phyloP scores from a whole-genome alignment of 2,113 vertebrate genomes.

The Myiagra hebetior region DNA sequence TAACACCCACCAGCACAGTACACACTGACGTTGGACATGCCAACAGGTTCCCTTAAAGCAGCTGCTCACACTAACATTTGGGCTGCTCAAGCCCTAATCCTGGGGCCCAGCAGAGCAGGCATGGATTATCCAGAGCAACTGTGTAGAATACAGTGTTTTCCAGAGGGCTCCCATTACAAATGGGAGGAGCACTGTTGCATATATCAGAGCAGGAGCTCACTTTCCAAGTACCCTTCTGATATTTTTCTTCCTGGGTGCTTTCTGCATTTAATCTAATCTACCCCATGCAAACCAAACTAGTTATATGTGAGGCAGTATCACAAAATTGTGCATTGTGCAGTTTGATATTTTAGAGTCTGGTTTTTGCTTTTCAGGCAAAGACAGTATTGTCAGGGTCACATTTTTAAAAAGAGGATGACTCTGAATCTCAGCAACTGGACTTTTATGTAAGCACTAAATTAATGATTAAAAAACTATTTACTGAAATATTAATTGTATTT shows the following conservation, averaged over 20 bases:
- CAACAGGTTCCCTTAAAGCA: neutral
- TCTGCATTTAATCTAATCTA: neutral
- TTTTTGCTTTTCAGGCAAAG: neutral
- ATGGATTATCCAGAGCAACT: neutral
- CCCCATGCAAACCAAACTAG: neutral
- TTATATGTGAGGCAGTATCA: neutral
- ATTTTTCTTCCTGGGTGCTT: neutral
- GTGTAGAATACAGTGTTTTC: neutral
- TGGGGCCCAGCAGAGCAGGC: accelerated
- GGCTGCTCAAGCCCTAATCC: neutral
- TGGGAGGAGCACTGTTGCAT: neutral
- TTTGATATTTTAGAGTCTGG: neutral
- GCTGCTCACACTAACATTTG: neutral
- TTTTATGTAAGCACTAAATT: neutral
- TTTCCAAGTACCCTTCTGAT: neutral
- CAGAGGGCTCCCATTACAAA: neutral
- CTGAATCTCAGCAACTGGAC: neutral
- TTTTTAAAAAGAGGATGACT: neutral
- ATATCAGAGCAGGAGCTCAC: accelerated
- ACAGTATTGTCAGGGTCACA: neutral
- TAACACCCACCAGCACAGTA: neutral
- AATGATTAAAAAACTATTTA: neutral
- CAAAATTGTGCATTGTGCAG: neutral
- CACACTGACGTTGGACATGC: accelerated
- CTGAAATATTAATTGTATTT: neutral